Conservation (phyloP, 2,888 invertebrate genomes). For the Tortrix viridana region DNA sequence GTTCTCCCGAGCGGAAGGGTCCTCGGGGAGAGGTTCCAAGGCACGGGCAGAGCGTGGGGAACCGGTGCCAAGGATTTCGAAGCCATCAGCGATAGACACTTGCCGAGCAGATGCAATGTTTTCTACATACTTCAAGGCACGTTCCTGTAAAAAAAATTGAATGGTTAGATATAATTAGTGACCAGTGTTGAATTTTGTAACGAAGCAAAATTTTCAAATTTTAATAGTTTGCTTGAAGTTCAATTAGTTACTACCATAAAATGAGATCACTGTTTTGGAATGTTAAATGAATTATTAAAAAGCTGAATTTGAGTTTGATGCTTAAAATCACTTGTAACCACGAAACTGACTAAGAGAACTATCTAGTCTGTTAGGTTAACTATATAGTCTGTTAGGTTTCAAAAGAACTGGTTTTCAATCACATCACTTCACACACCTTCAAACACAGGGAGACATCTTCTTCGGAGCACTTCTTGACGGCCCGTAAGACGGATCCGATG, state of each 20-base stretch:
- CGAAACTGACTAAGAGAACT: too few species aligned
- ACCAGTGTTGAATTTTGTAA: too few species aligned
- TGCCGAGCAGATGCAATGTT: slow-evolving; percentile 78
- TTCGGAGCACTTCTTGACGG: slow-evolving; percentile 88
- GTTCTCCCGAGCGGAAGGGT: slow-evolving; percentile 88
- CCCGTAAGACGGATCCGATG: slow-evolving; percentile 86
- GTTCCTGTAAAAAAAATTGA: slow-evolving; percentile 82
- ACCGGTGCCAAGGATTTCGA: slow-evolving; percentile 79
- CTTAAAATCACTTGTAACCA: too few species aligned
- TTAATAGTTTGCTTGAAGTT: too few species aligned
- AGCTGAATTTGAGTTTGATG: too few species aligned
- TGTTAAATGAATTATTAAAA: too few species aligned
- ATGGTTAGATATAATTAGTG: too few species aligned
- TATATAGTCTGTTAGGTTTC: neutral
- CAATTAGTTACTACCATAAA: too few species aligned
- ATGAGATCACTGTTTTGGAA: too few species aligned
- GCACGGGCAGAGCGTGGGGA: slow-evolving; percentile 84
- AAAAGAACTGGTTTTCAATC: slow-evolving; percentile 44
- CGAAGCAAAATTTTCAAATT: too few species aligned
- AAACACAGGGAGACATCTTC: slow-evolving; percentile 88
- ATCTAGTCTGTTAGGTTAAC: neutral
- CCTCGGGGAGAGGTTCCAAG: slow-evolving; percentile 87
- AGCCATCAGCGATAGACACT: slow-evolving; percentile 84
- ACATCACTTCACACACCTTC: slow-evolving; percentile 85
- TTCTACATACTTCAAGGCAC: slow-evolving; percentile 88